Evolutionary conservation across 2,113 vertebrate genomes (phyloP).

Genomic region (Columba janthina): DNA sequence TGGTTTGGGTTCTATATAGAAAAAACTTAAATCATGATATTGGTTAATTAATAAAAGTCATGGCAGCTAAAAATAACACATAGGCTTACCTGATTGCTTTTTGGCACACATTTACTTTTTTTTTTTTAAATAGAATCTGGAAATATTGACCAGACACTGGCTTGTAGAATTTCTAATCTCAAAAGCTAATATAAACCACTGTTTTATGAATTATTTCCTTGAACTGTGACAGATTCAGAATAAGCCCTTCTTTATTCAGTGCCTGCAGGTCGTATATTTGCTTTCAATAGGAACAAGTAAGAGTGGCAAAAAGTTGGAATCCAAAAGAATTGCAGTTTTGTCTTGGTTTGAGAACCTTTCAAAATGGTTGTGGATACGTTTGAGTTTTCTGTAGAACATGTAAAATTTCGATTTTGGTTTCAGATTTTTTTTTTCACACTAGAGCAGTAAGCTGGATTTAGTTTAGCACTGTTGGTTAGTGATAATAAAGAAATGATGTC

Average conservation of each 20-base stretch:
- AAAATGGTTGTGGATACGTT: neutral
- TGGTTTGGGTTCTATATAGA: neutral
- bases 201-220: neutral
- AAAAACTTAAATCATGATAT: neutral
- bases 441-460: neutral
- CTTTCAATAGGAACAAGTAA: neutral
- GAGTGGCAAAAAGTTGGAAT: neutral
- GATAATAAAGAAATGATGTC: neutral
- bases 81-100: neutral
- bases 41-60: neutral
- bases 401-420: neutral
- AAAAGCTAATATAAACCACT: neutral
- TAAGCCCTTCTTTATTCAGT: neutral
- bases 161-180: neutral
- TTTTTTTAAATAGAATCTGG: neutral
- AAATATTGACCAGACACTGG: neutral
- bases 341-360: neutral
- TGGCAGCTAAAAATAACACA: neutral
- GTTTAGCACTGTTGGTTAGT: neutral
- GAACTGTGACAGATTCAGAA: neutral
- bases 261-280: neutral
- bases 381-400: neutral
- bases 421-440: neutral
- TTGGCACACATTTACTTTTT: neutral
- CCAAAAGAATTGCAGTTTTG: neutral